A percentile compares a stretch with the other conserved stretches of the same genome.
These are phyloP conservation scores for Coptodon bakossiorum DNA, from an alignment of 2,113 vertebrate genomes.

Conservation along the genomic window DNA sequence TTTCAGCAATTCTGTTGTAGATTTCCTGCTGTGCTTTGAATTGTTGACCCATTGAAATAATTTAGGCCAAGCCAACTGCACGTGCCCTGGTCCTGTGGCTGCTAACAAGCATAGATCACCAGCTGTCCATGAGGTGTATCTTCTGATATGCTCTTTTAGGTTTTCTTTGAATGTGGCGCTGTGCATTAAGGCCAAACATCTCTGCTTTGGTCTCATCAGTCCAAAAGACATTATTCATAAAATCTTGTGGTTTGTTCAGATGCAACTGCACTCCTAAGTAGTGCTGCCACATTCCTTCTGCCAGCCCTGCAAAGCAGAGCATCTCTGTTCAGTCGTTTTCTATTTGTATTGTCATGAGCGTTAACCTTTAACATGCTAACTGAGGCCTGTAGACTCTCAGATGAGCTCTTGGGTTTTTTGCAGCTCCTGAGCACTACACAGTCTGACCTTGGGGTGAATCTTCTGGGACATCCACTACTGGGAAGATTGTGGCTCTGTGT, in stretches of 20 bases:
- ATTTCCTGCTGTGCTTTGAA: background rate
- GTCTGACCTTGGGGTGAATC: background rate
- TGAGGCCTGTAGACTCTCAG: background rate
- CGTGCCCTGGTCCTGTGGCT: background rate
- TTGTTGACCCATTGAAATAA: background rate
- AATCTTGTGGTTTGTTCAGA: background rate
- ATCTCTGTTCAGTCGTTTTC: background rate
- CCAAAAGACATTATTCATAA: background rate
- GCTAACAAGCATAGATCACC: background rate
- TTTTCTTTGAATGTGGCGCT: background rate
- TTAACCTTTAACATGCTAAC: background rate
- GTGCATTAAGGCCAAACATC: background rate
- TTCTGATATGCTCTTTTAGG: background rate
- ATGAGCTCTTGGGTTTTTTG: background rate
- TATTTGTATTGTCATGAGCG: background rate
- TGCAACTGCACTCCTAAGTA: background rate
- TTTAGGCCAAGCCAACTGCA: background rate
- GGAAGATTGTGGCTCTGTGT: background rate
- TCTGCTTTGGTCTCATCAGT: background rate
- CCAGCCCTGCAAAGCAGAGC: background rate
- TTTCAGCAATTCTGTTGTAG: background rate
- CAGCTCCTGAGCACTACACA: background rate
- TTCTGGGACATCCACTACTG: background rate
- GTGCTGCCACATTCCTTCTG: background rate
- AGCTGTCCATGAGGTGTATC: background rate